Percentiles rank a stretch among this genome's conserved stretches.
Conservation (phyloP, 1,140 invertebrate species). For the Drosophila melanogaster region DNA sequence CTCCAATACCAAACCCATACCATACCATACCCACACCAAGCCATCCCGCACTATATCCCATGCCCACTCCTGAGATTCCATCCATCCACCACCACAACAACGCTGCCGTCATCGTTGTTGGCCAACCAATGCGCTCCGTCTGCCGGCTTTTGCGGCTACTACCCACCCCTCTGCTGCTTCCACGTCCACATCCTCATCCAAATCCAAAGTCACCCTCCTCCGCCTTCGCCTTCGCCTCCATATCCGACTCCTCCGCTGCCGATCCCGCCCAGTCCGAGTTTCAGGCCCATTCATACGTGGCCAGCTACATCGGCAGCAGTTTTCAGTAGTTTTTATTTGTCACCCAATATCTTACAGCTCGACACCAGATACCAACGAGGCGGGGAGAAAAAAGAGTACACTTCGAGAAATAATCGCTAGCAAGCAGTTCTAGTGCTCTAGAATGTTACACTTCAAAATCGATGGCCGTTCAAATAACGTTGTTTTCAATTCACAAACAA, state of each 20-base stretch:
- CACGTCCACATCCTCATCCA: slow-evolving; percentile 7
- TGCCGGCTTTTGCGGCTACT: slow-evolving; percentile 73
- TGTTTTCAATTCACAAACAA: no score
- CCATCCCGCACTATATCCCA: slow-evolving; percentile 1
- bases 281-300: slow-evolving; percentile 71
- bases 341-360: slow-evolving; percentile 83
- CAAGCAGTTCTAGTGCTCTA: no score
- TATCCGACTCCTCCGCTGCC: slow-evolving; percentile 6
- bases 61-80: slow-evolving; percentile 11
- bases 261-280: slow-evolving; percentile 34
- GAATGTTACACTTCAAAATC: no score
- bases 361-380: slow-evolving; percentile 69
- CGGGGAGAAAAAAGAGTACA: slow-evolving; percentile 7
- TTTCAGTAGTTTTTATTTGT: slow-evolving; percentile 84
- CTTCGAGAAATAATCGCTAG: neutral
- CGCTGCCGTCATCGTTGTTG: slow-evolving; percentile 46
- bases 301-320: slow-evolving; percentile 63
- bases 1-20: slow-evolving; percentile 5
- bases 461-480: no score
- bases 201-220: neutral
- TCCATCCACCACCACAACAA: slow-evolving; percentile 48
- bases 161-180: slow-evolving; percentile 58
- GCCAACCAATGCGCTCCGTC: slow-evolving; percentile 73
- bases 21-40: slow-evolving; percentile 2
- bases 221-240: no score